Evolutionary conservation across 2,888 invertebrate species (phyloP), one percentile per base, ranked within the genome.

Genomic region (Drosophila leonis): DNA sequence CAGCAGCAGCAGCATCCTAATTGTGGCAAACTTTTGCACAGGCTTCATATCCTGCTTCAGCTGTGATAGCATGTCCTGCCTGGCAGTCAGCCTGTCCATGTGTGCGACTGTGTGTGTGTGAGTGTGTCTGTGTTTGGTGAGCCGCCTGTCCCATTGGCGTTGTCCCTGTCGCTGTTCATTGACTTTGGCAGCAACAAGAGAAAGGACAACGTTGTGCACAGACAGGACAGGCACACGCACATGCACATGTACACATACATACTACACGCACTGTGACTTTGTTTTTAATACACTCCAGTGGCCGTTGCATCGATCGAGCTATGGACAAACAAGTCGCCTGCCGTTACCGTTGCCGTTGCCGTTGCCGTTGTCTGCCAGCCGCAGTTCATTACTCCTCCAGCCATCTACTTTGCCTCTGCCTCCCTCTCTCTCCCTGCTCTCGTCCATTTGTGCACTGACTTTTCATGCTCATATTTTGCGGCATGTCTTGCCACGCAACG

Each of bases 211-310:
- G 62, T 63, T 63, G 67, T 41, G 52, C 62, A 59, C 24, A 57
- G 35, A 46, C 74, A 81, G 73, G 65, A 75, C 78, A 77, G 62
- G 48, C 69, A 49, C 59, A 75, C 75, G 72, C 66, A 57, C 44
- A 59, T 27, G 37, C 41, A 54, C 48, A 64, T 35, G 48, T 18
- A 48, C 44, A 48, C 48, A 49, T 55, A 78, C 68, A 68, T 70
- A 72, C 61, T 79, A 52, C 59, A 79, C 70, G 72, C 78, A 78
- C 66, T 82, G 81, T 81, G 82, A 86, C 88, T 86, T 86, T 86
- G 86, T 87, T 87, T 87, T 88, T 88, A 87, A 87, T 87, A 87
- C 89, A 87, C 86, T 86, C 84, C 72, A 82, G 77, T 85, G 78
- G 75, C 64, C 77, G 72, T 72, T 69, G 79, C 86, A 88, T 86